Base-by-base conservation (phyloP, 2,113 vertebrate genomes). In the Ctenodactylus gundi region DNA sequence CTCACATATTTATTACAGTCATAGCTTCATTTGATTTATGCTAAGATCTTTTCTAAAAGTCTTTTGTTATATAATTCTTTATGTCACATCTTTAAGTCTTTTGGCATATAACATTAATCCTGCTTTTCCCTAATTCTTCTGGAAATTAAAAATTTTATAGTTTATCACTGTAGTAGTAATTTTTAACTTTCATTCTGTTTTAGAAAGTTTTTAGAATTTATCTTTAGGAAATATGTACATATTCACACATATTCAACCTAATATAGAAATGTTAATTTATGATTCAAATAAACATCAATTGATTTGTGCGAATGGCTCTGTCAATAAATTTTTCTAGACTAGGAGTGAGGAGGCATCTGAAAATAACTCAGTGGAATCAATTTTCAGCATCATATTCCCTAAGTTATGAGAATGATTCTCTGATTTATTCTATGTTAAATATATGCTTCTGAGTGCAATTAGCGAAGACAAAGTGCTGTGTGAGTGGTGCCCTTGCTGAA, bases 381-480 rank as follows among this genome's bases (percentile, higher is more conserved):
- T 94, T 94, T 96, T 77, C 3, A 94, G 36, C n/a, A 29, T 23
- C 76, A 46, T 11, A 31, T 57, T 97, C 87, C 49, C 55, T 58
- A 64, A 31, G 10, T 88, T 89, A 53, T 87, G 78, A 8, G 82
- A 91, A 11, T 96, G 15, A 92, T 76, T 94, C 29, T 80, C 4
- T 96, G 17, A 81, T 82, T 96, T 88, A 86, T 88, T 58, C 85
- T 90, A 88, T 41, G 23, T 31, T 94, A 53, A 57, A 97, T 97
- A 97, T 95, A 91, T 82, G 57, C 58, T 25, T 21, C 4, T 73
- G 4, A 85, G 65, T 93, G 29, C n/a, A 85, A 44, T 88, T 92
- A 85, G 6, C 12, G 39, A 93, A 98, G 96, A 96, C 51, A 57
- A 94, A 95, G 6, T 89, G 72, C 15, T 82, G 41, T 92, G 85